Percentiles rank a stretch among this genome's conserved stretches.
Evolutionary conservation across 2,888 invertebrate genomes (phyloP).

Genomic region (Dryobota labecula): DNA sequence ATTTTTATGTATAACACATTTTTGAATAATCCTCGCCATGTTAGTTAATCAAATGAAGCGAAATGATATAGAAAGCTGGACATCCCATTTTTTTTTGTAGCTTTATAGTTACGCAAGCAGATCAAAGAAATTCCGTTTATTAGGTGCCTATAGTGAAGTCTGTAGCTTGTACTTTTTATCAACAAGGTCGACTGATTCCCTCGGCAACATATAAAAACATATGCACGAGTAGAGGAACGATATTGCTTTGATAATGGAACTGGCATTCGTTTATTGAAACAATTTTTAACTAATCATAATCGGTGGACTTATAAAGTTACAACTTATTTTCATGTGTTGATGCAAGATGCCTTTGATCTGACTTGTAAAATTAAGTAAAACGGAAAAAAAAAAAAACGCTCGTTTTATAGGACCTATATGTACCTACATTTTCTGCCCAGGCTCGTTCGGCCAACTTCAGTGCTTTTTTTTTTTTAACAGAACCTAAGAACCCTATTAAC

Average conservation of each 20-base stretch:
- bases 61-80: slow-evolving; percentile 45
- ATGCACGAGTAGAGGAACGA: slow-evolving; percentile 6
- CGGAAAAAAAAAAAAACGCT: too few species aligned
- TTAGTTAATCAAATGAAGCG: slow-evolving; percentile 23
- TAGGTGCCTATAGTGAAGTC: neutral
- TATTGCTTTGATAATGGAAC: slow-evolving; percentile 18
- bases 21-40: slow-evolving; percentile 9
- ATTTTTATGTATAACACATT: slow-evolving; percentile 7
- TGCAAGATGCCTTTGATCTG: neutral
- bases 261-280: slow-evolving; percentile 19
- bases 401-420: too few species aligned
- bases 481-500: neutral
- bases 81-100: neutral
- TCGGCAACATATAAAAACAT: slow-evolving; percentile 18
- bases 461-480: neutral
- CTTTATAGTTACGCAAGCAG: slow-evolving; percentile 11
- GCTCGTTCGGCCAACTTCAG: too few species aligned
- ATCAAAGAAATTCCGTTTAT: slow-evolving; percentile 13
- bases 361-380: neutral
- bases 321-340: neutral
- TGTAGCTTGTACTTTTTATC: slow-evolving; percentile 16
- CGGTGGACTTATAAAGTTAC: neutral
- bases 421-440: neutral
- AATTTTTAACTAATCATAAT: neutral
- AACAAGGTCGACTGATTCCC: slow-evolving; percentile 12